These are phyloP conservation scores for Pocillopora grandis DNA, from an alignment of 92 coral and sea anemone genomes.

Conservation along the genomic window DNA sequence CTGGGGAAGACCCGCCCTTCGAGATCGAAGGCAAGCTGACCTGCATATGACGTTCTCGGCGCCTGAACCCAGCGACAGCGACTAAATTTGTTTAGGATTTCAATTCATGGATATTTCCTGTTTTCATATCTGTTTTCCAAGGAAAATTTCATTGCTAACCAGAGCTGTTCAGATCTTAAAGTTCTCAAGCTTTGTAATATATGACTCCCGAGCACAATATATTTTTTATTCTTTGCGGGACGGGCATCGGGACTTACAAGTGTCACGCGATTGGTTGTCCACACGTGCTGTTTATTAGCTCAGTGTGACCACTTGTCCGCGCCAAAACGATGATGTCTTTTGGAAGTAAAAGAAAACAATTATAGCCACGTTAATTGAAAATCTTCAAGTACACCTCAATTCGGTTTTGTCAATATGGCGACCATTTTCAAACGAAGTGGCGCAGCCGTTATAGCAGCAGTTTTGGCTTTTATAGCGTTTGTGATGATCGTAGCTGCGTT, in stretches of 20 bases:
- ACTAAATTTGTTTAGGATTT: no score
- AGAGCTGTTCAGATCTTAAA: not conserved
- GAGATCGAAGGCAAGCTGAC: no score
- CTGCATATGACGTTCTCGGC: no score
- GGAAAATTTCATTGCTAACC: no score
- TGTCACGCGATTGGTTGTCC: constrained; percentile 33
- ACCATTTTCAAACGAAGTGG: constrained; percentile 82
- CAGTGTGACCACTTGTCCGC: constrained; percentile 6
- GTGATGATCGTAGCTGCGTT: constrained; percentile 69
- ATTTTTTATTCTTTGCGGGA: not conserved
- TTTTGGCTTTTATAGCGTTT: constrained; percentile 62
- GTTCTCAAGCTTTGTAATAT: no score
- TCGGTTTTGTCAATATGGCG: constrained; percentile 34
- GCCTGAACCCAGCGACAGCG: no score
- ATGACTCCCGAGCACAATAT: not conserved
- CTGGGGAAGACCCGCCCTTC: no score
- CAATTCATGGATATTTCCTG: no score
- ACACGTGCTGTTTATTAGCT: constrained; percentile 15
- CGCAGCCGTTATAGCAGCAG: constrained; percentile 60
- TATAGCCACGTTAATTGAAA: not conserved
- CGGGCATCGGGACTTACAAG: constrained; percentile 4
- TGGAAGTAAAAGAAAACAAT: not conserved
- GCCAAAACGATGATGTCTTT: not conserved
- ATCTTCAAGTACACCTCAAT: not conserved
- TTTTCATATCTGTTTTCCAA: not conserved